phyloP scores from a whole-genome alignment of 2,888 invertebrate species.

The Tinea semifulvella region DNA sequence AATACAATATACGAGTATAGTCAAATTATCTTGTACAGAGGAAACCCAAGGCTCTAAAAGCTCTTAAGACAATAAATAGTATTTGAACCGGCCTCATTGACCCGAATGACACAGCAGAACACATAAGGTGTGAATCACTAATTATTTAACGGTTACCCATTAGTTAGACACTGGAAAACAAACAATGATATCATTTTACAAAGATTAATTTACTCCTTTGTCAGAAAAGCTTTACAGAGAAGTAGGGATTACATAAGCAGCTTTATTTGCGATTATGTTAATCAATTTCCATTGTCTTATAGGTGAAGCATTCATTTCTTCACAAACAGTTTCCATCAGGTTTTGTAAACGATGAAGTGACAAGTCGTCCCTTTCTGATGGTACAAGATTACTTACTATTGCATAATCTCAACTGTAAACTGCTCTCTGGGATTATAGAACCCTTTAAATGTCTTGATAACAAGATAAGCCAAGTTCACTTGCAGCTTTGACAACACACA shows the following conservation, averaged over 20 bases:
- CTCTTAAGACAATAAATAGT: conserved; percentile 23
- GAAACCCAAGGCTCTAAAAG: conserved; percentile 9
- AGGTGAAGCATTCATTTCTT: conserved; percentile 7
- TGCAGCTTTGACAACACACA: no score
- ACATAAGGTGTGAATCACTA: conserved; percentile 10
- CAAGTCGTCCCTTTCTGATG: neutral
- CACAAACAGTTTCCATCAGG: conserved; percentile 1
- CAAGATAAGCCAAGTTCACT: conserved; percentile 5
- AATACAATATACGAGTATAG: neutral
- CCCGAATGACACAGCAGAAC: conserved; percentile 35
- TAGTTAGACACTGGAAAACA: conserved; percentile 15
- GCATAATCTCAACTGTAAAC: conserved; percentile 2
- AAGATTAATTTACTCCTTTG: conserved; percentile 2
- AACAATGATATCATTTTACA: conserved; percentile 31
- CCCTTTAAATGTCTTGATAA: conserved; percentile 9
- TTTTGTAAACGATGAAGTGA: neutral
- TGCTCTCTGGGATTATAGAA: neutral
- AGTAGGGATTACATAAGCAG: neutral
- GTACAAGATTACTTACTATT: no score
- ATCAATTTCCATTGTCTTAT: conserved; percentile 9
- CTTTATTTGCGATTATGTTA: neutral
- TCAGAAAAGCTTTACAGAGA: no score
- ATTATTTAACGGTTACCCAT: conserved; percentile 2
- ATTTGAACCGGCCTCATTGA: conserved; percentile 50
- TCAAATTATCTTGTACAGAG: conserved; percentile 5